These are phyloP conservation scores for Chironex yamaguchii DNA, from an alignment of 30 jellyfish, hydroid and myxozoan genomes.

Conservation along the genomic window DNA sequence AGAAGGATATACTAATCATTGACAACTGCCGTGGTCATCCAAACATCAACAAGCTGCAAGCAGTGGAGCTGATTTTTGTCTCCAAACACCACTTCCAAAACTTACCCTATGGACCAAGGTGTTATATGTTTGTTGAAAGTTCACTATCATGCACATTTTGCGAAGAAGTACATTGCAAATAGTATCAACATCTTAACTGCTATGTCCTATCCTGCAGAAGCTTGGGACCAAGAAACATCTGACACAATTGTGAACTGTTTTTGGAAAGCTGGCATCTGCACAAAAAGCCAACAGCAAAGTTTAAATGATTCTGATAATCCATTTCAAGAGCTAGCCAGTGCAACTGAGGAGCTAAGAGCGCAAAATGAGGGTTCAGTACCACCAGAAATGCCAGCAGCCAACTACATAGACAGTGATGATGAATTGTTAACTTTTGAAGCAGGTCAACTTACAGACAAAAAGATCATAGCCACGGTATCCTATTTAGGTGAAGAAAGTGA, in stretches of 20 bases:
- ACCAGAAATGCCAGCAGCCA: too few relatives aligned
- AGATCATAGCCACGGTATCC: too few relatives aligned
- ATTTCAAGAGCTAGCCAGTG: too few relatives aligned
- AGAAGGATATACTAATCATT: not conserved
- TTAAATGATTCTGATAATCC: too few relatives aligned
- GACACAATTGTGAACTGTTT: conserved; percentile 35
- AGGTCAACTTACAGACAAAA: too few relatives aligned
- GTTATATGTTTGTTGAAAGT: not conserved
- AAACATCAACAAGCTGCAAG: conserved; percentile 4
- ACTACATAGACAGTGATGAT: too few relatives aligned
- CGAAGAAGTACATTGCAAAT: conserved; percentile 6
- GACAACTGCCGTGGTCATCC: conserved; percentile 61
- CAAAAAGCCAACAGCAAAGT: too few relatives aligned
- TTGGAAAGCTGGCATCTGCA: conserved; percentile 29
- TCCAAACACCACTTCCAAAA: conserved; percentile 3
- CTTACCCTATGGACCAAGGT: not conserved
- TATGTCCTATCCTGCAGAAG: not conserved
- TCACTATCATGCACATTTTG: conserved; percentile 1
- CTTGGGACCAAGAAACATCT: conserved; percentile 1
- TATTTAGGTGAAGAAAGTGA: too few relatives aligned
- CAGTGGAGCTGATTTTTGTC: conserved; percentile 33
- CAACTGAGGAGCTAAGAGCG: too few relatives aligned
- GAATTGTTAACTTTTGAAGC: too few relatives aligned
- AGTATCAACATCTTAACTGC: not conserved
- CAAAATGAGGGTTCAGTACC: too few relatives aligned